phyloP scores from a whole-genome alignment of 1,140 invertebrate genomes.

The Temnothorax curvispinosus region DNA sequence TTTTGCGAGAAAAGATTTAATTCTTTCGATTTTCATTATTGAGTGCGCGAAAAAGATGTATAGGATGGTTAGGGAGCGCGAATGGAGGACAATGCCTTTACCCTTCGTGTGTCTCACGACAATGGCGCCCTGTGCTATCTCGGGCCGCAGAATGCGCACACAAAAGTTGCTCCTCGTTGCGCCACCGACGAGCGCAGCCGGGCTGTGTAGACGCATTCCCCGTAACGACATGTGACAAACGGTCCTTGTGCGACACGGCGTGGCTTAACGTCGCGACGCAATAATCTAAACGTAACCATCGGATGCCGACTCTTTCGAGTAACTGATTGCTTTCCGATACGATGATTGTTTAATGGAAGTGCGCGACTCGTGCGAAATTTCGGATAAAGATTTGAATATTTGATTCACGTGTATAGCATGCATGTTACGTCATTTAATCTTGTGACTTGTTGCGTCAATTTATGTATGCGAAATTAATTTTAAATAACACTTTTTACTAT shows the following conservation, averaged over 20 bases:
- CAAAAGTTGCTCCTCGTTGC: conserved; percentile 46
- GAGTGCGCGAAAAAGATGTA: background rate
- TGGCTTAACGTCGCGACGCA: conserved; percentile 26
- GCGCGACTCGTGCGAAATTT: conserved; percentile 6
- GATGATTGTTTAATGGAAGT: conserved; percentile 37
- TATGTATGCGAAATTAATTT: background rate
- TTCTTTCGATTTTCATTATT: conserved; percentile 65
- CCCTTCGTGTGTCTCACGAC: conserved; percentile 61
- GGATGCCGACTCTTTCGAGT: background rate
- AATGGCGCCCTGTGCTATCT: conserved; percentile 53
- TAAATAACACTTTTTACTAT: background rate
- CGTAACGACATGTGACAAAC: conserved; percentile 67
- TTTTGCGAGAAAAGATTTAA: background rate
- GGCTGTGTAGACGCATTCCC: conserved; percentile 4
- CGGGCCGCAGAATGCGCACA: conserved; percentile 60
- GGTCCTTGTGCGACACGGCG: conserved; percentile 26
- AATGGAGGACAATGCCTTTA: conserved; percentile 59
- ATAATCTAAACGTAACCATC: conserved; percentile 48
- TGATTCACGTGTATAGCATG: background rate
- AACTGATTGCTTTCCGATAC: conserved; percentile 55
- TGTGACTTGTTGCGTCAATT: no score
- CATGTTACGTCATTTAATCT: background rate
- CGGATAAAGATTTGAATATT: background rate
- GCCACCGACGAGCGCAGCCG: conserved; percentile 39
- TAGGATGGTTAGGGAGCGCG: background rate